phyloP scores from a whole-genome alignment of 2,113 vertebrate genomes.

The Anser cygnoides region DNA sequence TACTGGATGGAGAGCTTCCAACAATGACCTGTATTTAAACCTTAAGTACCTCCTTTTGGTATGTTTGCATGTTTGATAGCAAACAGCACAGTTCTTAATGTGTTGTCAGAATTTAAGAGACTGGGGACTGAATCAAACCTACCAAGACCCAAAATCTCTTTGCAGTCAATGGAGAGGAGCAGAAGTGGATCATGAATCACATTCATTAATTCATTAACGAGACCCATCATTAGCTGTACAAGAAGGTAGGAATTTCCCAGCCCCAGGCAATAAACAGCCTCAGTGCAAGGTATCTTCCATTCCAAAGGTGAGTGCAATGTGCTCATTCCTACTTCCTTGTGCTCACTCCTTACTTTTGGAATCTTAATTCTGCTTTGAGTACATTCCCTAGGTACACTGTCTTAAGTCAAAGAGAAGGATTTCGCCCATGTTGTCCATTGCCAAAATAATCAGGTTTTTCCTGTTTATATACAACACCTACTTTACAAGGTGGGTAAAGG shows the following conservation, averaged over 20 bases:
- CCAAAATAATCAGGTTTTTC: not conserved
- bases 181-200: not conserved
- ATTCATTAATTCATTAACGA: not conserved
- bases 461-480: not conserved
- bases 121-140: not conserved
- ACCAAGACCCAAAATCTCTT: not conserved
- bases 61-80: no score
- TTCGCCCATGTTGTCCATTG: not conserved
- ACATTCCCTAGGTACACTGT: not conserved
- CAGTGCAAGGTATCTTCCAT: not conserved
- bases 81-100: no score
- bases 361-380: not conserved
- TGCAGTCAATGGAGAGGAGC: not conserved
- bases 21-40: not conserved
- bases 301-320: not conserved
- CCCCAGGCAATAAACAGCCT: not conserved
- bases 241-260: not conserved
- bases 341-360: not conserved
- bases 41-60: not conserved
- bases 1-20: not conserved
- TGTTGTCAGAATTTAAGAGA: not conserved
- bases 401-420: not conserved
- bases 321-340: not conserved
- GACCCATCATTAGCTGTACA: not conserved
- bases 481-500: not conserved